Conservation (phyloP, 1,140 invertebrate genomes). For the Maconellicoccus hirsutus region DNA sequence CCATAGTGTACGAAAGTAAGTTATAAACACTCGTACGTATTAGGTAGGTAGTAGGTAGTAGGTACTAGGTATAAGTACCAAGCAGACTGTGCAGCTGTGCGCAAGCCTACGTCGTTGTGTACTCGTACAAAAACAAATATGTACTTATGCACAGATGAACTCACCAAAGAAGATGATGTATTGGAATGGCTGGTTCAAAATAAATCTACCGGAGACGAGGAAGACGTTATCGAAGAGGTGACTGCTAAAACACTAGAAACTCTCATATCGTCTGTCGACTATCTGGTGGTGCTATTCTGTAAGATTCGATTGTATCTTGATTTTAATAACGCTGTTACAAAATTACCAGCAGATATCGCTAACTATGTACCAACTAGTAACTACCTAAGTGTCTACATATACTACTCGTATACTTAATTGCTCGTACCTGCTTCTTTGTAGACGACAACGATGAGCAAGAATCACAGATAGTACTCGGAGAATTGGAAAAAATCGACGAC, state of each 20-base stretch:
- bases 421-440: slow-evolving; percentile 33
- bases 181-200: slow-evolving; percentile 85
- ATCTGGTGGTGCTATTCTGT: slow-evolving; percentile 88
- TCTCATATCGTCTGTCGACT: slow-evolving; percentile 78
- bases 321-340: too few relatives aligned
- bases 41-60: too few relatives aligned
- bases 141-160: slow-evolving; percentile 56
- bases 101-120: too few relatives aligned
- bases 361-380: too few relatives aligned
- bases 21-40: slow-evolving; percentile 26
- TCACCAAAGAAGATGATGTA: slow-evolving; percentile 82
- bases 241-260: slow-evolving; percentile 75
- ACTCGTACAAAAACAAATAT: too few relatives aligned
- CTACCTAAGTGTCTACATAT: too few relatives aligned
- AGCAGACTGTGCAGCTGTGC: too few relatives aligned
- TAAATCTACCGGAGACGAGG: slow-evolving; percentile 83
- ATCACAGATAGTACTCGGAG: slow-evolving; percentile 66
- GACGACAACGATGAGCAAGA: slow-evolving; percentile 76
- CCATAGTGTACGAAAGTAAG: slow-evolving; percentile 86
- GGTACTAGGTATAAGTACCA: too few relatives aligned
- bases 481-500: slow-evolving; percentile 85
- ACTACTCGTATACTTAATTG: not conserved
- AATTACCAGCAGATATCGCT: too few relatives aligned
- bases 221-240: slow-evolving; percentile 87
- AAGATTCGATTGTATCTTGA: too few relatives aligned